These are phyloP conservation scores for Xyrauchen texanus DNA, from an alignment of 2,113 vertebrate species.

Conservation along the genomic window DNA sequence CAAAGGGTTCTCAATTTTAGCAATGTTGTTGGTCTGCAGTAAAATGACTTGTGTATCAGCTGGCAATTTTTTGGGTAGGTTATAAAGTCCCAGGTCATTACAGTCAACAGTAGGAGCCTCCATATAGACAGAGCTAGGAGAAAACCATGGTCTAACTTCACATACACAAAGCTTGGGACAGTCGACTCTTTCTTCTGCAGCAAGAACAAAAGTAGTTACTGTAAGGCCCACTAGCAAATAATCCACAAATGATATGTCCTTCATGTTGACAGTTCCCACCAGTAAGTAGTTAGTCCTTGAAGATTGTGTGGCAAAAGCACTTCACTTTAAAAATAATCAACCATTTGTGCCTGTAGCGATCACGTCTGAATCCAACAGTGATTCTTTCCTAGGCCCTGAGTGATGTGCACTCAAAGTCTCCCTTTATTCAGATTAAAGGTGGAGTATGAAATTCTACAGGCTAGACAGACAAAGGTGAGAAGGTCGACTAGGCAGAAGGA, in stretches of 20 bases:
- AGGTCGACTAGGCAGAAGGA: slow-evolving; percentile 50
- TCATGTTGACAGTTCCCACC: slow-evolving; percentile 87
- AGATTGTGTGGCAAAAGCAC: slow-evolving; percentile 68
- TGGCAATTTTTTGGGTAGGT: slow-evolving; percentile 83
- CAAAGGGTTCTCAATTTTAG: slow-evolving; percentile 81
- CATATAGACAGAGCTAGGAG: slow-evolving; percentile 91
- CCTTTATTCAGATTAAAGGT: slow-evolving; percentile 18
- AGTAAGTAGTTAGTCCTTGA: slow-evolving; percentile 70
- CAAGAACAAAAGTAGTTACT: slow-evolving; percentile 80
- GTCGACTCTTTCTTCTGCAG: slow-evolving; percentile 79
- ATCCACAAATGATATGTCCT: slow-evolving; percentile 84
- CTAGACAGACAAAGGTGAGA: slow-evolving; percentile 36
- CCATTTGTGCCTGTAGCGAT: slow-evolving; percentile 72
- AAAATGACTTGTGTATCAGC: slow-evolving; percentile 89
- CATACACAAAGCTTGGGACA: slow-evolving; percentile 90
- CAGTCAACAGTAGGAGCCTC: slow-evolving; percentile 95
- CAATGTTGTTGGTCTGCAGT: slow-evolving; percentile 94
- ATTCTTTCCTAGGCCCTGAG: slow-evolving; percentile 54
- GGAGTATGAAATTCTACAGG: slow-evolving; percentile 58
- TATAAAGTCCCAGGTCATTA: slow-evolving; percentile 89
- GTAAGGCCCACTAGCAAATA: slow-evolving; percentile 83
- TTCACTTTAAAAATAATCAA: slow-evolving; percentile 72
- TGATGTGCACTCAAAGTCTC: slow-evolving; percentile 58
- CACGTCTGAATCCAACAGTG: slow-evolving; percentile 64
- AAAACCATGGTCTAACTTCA: slow-evolving; percentile 96